Base-by-base conservation (phyloP, 2,888 invertebrate genomes). In the Buathra laborator region DNA sequence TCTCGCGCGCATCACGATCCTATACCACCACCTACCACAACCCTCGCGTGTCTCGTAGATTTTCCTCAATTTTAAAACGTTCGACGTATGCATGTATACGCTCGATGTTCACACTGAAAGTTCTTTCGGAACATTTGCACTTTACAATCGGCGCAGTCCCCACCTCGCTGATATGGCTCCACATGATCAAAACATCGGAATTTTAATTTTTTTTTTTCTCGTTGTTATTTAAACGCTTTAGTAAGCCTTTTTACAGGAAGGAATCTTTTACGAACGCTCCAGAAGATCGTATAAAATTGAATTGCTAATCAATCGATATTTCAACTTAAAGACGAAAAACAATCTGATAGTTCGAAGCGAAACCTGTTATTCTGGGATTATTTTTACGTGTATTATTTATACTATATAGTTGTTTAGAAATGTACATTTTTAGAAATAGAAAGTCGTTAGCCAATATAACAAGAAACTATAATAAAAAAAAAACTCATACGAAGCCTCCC, bases 1-100 rank as follows among this genome's bases (percentile, higher is more conserved):
- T 84, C 72, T 72, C 77, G 77, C 72, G 77, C 72, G 32, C 59
- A 59, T 32, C 76, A 29, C 66, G 62, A 43, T 43, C 44, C 24
- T 29, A 16, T 46, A 24, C 59, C 32, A n/a, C 48, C 44, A 62
- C 71, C 37, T 59, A 59, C 71, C 66, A 64, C 72, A 62, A 71
- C 59, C 81, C 71, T 44, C 59, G 43, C 59, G 71, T 72, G 67
- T 46, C 68, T 81, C 77, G 81, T 84, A 77, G 72, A 84, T 81
- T 84, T 68, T 70, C 67, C 81, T 81, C 67, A 67, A 84, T 81
- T 84, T 72, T 72, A 64, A 81, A 77, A 51, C 44, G n/a, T 77
- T 68, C 71, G 67, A 77, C 24, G 16, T 68, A 37, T 64, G 48
- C 19, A 67, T 72, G 51, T 24, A 72, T 66, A n/a, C 53, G 24